A percentile compares a stretch with the other conserved stretches of the same genome.
Evolutionary conservation across 30 jellyfish, hydroid and myxozoan species (phyloP).

Genomic region (Hydra vulgaris): DNA sequence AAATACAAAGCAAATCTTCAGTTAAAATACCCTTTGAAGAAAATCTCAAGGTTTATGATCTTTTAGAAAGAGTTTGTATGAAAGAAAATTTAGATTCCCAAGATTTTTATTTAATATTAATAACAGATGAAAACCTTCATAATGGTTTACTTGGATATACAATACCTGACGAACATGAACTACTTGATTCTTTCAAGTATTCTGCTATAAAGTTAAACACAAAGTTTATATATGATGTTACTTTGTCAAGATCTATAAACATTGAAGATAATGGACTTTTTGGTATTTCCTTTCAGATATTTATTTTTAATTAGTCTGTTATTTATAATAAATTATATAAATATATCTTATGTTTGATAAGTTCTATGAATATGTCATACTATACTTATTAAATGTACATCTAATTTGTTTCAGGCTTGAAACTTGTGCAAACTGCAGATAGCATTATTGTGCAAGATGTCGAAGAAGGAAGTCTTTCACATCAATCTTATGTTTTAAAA

Average conservation of each 20-base stretch:
- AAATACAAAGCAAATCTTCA: constrained; percentile 48
- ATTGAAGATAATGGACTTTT: constrained; percentile 26
- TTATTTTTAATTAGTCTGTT: no score
- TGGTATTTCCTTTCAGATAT: no score
- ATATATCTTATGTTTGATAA: no score
- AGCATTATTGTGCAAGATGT: constrained; percentile 59
- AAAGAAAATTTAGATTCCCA: constrained; percentile 40
- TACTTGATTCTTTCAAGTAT: constrained; percentile 41
- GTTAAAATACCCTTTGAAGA: constrained; percentile 38
- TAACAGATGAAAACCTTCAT: constrained; percentile 51
- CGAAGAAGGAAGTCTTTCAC: constrained; percentile 96
- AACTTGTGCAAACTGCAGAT: constrained; percentile 36
- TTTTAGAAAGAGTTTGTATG: constrained; percentile 48
- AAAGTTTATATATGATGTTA: constrained; percentile 49
- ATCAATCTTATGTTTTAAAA: constrained; percentile 50
- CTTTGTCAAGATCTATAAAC: constrained; percentile 70
- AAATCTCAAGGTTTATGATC: constrained; percentile 42
- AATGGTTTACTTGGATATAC: constrained; percentile 60
- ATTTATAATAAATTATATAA: no score
- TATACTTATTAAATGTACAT: no score
- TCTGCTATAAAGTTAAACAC: constrained; percentile 58
- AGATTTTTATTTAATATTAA: constrained; percentile 66
- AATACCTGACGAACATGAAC: constrained; percentile 49
- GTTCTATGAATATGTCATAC: no score
- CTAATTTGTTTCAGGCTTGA: constrained; percentile 57